These are phyloP conservation scores for Penelope pileata DNA, from an alignment of 2,113 vertebrate genomes.

Conservation along the genomic window DNA sequence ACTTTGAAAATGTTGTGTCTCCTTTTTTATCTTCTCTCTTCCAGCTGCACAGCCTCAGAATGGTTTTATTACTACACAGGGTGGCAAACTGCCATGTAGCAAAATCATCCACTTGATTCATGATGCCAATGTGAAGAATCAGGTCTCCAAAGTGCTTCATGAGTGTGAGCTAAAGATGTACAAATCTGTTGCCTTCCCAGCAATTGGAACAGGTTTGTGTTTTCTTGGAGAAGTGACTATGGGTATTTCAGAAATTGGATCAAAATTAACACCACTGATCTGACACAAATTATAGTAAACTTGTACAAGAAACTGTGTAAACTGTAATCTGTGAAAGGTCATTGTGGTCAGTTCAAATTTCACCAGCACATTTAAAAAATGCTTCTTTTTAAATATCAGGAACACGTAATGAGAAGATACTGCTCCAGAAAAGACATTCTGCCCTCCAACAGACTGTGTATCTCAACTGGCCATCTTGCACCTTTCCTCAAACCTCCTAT, in stretches of 20 bases:
- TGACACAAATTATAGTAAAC: background rate
- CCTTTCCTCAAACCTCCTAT: background rate
- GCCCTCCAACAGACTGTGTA: background rate
- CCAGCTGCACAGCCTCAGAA: conserved; percentile 68
- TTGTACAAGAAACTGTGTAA: background rate
- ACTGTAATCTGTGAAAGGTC: background rate
- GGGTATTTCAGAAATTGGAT: background rate
- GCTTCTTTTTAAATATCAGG: background rate
- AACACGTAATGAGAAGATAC: background rate
- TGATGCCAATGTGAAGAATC: conserved; percentile 50
- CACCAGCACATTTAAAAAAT: background rate
- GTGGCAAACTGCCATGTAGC: conserved; percentile 83
- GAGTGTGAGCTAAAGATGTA: conserved; percentile 75
- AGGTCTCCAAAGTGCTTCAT: conserved; percentile 73
- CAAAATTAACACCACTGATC: background rate
- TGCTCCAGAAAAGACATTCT: background rate
- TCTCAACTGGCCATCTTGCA: background rate
- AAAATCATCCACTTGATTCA: conserved; percentile 86
- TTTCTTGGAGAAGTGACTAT: background rate
- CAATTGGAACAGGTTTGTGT: conserved; percentile 89
- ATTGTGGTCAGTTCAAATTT: background rate
- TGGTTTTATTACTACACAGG: conserved; percentile 80
- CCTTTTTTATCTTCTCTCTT: conserved; percentile 33
- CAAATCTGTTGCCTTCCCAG: conserved; percentile 86
- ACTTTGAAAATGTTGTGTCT: background rate